Evolutionary conservation across 92 coral and sea anemone genomes (phyloP).

Genomic region (Epizoanthus ramosus): DNA sequence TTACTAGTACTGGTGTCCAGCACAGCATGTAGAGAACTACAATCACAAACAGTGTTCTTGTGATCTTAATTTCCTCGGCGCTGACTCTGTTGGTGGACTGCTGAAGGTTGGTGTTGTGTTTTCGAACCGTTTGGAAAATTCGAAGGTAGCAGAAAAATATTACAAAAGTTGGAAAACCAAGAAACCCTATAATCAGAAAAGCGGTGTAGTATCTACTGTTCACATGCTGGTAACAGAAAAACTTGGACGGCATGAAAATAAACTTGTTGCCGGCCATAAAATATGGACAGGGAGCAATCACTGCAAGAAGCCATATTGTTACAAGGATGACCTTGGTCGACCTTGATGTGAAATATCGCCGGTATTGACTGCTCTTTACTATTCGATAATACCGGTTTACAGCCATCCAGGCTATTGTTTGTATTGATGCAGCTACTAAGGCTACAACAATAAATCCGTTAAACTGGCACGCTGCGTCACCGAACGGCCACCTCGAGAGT

Average conservation of each 20-base stretch:
- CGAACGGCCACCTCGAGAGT: slow-evolving; percentile 58
- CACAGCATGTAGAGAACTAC: slow-evolving; percentile 63
- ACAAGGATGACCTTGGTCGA: slow-evolving; percentile 25
- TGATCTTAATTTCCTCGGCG: slow-evolving; percentile 62
- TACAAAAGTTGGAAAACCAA: slow-evolving; percentile 44
- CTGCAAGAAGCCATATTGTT: slow-evolving; percentile 45
- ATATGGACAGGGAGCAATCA: slow-evolving; percentile 49
- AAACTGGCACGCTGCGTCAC: slow-evolving; percentile 58
- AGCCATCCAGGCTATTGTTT: slow-evolving; percentile 58
- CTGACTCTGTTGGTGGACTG: slow-evolving; percentile 34
- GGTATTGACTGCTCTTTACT: slow-evolving; percentile 43
- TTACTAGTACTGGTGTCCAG: slow-evolving; percentile 54
- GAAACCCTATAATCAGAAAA: slow-evolving; percentile 27
- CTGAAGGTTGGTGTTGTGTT: slow-evolving; percentile 52
- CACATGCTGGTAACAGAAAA: slow-evolving; percentile 52
- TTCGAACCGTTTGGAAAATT: slow-evolving; percentile 55
- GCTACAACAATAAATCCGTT: slow-evolving; percentile 48
- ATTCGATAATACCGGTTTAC: slow-evolving; percentile 56
- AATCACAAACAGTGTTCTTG: slow-evolving; percentile 56
- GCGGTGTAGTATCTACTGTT: slow-evolving; percentile 43
- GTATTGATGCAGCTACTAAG: slow-evolving; percentile 52
- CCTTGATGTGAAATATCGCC: slow-evolving; percentile 45
- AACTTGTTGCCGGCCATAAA: slow-evolving; percentile 48
- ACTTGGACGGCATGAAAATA: slow-evolving; percentile 67
- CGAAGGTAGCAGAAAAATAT: slow-evolving; percentile 49